These are phyloP conservation scores for Choloepus hoffmanni DNA, from an alignment of 2,113 vertebrate species.

Conservation along the genomic window DNA sequence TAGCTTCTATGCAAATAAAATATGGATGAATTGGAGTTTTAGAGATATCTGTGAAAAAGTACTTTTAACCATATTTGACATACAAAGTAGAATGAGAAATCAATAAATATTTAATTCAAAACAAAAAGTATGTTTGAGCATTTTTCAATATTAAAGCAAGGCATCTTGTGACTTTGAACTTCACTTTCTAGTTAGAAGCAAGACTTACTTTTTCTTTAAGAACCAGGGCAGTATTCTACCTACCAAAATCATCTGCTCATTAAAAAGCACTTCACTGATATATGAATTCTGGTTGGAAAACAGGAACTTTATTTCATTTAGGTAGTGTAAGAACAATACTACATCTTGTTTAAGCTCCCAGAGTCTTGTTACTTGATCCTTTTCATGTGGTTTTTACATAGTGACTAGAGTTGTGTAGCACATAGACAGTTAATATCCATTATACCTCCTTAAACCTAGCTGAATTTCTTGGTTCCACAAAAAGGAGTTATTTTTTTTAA, in stretches of 20 bases:
- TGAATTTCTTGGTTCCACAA: not conserved
- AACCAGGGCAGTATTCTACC: not conserved
- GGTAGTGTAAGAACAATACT: not conserved
- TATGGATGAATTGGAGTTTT: not conserved
- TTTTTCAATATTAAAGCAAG: not conserved
- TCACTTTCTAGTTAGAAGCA: conserved; percentile 44
- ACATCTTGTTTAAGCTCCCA: not conserved
- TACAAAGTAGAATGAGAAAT: conserved; percentile 33
- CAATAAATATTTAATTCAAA: not conserved
- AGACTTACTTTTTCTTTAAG: not conserved
- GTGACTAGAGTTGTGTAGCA: not conserved
- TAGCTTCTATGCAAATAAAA: not conserved
- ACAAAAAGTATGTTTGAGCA: not conserved
- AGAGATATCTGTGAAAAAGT: not conserved
- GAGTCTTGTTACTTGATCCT: not conserved
- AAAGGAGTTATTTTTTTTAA: conserved; percentile 14
- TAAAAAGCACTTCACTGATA: not conserved
- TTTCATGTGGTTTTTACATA: conserved; percentile 17
- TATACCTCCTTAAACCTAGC: not conserved
- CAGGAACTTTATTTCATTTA: not conserved
- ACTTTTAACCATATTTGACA: conserved; percentile 25
- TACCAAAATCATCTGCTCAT: not conserved
- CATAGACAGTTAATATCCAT: conserved; percentile 10
- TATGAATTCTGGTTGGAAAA: not conserved
- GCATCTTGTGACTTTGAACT: conserved; percentile 12